These are phyloP conservation scores for Dromas ardeola DNA, from an alignment of 2,113 vertebrate genomes.

Conservation along the genomic window DNA sequence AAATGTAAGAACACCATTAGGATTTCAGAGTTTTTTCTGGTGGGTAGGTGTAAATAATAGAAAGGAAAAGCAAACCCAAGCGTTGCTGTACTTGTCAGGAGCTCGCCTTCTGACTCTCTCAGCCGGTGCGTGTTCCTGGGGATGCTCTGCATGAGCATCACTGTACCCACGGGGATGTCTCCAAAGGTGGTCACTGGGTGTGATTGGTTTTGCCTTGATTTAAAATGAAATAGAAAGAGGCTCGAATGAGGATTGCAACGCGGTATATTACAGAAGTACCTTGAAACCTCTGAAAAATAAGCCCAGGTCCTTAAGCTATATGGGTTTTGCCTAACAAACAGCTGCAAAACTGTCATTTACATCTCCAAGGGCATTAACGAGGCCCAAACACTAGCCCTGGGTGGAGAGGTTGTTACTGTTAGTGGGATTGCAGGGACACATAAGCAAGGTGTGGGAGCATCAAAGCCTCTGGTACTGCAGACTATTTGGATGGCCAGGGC, in stretches of 20 bases:
- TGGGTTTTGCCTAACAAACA: not conserved
- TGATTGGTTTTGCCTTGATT: not conserved
- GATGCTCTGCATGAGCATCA: not conserved
- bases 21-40: not conserved
- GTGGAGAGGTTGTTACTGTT: not conserved
- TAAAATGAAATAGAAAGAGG: not conserved
- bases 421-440: not conserved
- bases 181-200: not conserved
- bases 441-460: rapidly evolving
- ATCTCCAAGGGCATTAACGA: too few relatives aligned
- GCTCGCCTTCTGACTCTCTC: not conserved
- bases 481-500: rapidly evolving
- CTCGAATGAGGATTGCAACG: not conserved
- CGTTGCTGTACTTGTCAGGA: not conserved
- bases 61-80: not conserved
- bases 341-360: not conserved
- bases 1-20: not conserved
- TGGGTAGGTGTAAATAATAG: not conserved
- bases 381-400: not conserved
- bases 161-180: rapidly evolving
- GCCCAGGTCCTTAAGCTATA: not conserved
- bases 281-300: not conserved
- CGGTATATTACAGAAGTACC: not conserved
- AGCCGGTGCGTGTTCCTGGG: rapidly evolving
- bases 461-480: not conserved